phyloP scores from a whole-genome alignment of 2,888 invertebrate species.

The Elegia similella region DNA sequence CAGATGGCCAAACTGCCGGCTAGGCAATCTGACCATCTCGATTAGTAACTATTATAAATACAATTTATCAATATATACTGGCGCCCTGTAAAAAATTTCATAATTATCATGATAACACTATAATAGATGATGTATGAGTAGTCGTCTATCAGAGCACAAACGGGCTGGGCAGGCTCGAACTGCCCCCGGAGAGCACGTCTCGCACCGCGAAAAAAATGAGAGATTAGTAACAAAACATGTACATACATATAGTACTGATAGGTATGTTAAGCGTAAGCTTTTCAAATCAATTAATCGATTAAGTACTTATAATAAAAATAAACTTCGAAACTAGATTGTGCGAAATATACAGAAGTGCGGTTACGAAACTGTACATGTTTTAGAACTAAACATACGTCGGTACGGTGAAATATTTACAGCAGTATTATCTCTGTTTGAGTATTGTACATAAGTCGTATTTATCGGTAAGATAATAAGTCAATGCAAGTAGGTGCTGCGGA shows the following conservation, averaged over 20 bases:
- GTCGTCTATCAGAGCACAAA: constrained; percentile 61
- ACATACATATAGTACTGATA: constrained; percentile 76
- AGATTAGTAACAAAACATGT: constrained; percentile 83
- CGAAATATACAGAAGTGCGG: constrained; percentile 81
- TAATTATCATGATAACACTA: constrained; percentile 71
- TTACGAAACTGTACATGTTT: constrained; percentile 83
- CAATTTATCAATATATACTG: constrained; percentile 59
- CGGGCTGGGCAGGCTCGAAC: constrained; percentile 47
- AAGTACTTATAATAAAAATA: constrained; percentile 76
- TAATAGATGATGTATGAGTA: constrained; percentile 64
- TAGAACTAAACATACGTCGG: constrained; percentile 81
- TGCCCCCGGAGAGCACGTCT: constrained; percentile 40
- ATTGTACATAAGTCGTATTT: constrained; percentile 76
- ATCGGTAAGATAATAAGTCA: constrained; percentile 75
- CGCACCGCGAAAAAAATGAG: constrained; percentile 64
- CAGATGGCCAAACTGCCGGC: constrained; percentile 77
- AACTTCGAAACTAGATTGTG: constrained; percentile 78
- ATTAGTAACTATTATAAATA: constrained; percentile 64
- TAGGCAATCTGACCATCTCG: constrained; percentile 72
- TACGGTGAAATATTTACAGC: constrained; percentile 82
- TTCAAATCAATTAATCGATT: constrained; percentile 73
- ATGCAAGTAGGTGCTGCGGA: constrained; percentile 82
- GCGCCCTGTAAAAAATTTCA: constrained; percentile 80
- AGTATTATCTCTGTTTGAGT: constrained; percentile 72
- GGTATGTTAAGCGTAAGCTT: constrained; percentile 81